Conservation (phyloP, 2,797 vertebrate genomes). For the Smutsia gigantea region DNA sequence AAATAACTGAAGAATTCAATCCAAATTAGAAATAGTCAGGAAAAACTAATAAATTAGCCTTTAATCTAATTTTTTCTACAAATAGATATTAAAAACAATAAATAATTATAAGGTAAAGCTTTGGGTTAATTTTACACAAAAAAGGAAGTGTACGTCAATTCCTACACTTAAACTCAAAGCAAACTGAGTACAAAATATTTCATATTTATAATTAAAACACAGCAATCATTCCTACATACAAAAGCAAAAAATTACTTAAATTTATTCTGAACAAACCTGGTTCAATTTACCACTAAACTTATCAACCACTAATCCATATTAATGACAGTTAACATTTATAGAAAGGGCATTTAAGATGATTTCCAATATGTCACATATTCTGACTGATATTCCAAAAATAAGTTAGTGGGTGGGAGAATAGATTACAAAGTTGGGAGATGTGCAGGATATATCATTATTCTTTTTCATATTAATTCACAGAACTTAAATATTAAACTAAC, state of each 20-base stretch:
- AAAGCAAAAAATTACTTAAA: conserved; percentile 39
- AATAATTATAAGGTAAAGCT: not conserved
- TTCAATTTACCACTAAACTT: not conserved
- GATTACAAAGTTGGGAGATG: not conserved
- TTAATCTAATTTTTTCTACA: not conserved
- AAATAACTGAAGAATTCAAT: conserved; percentile 3
- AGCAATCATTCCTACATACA: not conserved
- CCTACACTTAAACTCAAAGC: not conserved
- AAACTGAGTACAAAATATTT: conserved; percentile 31
- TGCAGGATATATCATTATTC: not conserved
- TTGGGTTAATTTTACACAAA: not conserved
- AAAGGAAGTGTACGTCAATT: not conserved
- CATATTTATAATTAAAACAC: not conserved
- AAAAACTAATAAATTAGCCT: not conserved
- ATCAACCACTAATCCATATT: not conserved
- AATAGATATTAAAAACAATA: not conserved
- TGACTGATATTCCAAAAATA: conserved; percentile 2
- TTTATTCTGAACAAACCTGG: conserved; percentile 7
- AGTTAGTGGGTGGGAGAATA: not conserved
- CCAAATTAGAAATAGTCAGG: not conserved
- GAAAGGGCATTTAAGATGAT: conserved; percentile 4
- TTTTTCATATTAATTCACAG: conserved; percentile 29
- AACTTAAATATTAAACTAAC: not conserved
- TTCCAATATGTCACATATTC: conserved; percentile 1
- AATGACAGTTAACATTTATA: not conserved